phyloP scores from a whole-genome alignment of 2,888 invertebrate genomes.

The Tortricodes alternella region DNA sequence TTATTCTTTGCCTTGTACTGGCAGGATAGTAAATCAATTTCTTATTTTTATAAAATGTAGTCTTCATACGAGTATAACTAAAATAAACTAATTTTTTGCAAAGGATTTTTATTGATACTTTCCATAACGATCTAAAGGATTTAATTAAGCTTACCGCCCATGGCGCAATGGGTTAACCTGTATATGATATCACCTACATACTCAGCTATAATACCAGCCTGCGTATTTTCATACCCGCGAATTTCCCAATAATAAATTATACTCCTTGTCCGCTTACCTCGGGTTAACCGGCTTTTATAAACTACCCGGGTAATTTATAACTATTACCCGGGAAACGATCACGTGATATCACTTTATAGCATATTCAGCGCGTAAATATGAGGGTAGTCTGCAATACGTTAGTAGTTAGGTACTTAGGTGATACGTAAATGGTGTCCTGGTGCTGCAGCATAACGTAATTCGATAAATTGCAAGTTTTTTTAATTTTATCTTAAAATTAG shows the following conservation, averaged over 20 bases:
- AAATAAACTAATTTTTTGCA: too few species aligned
- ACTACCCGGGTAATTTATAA: constrained; percentile 82
- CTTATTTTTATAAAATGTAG: too few species aligned
- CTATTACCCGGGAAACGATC: constrained; percentile 81
- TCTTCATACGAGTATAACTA: too few species aligned
- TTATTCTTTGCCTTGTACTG: too few species aligned
- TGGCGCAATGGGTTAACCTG: not conserved
- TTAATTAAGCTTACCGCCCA: too few species aligned
- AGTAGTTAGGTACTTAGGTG: constrained; percentile 29
- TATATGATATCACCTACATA: constrained; percentile 13
- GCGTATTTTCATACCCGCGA: constrained; percentile 69
- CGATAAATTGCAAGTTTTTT: too few species aligned
- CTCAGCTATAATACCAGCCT: constrained; percentile 45
- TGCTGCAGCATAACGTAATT: not conserved
- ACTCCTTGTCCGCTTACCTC: constrained; percentile 80
- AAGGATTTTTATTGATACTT: too few species aligned
- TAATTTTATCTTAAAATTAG: too few species aligned
- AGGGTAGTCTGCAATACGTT: constrained; percentile 67
- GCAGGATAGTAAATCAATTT: too few species aligned
- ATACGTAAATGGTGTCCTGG: not conserved
- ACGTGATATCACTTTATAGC: constrained; percentile 82
- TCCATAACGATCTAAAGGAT: too few species aligned
- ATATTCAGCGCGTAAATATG: constrained; percentile 78
- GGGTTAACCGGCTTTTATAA: constrained; percentile 83
- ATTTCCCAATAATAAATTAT: constrained; percentile 81